Base-by-base conservation (phyloP, 64 coral and sea anemone genomes). In the Cladopsammia gracilis region DNA sequence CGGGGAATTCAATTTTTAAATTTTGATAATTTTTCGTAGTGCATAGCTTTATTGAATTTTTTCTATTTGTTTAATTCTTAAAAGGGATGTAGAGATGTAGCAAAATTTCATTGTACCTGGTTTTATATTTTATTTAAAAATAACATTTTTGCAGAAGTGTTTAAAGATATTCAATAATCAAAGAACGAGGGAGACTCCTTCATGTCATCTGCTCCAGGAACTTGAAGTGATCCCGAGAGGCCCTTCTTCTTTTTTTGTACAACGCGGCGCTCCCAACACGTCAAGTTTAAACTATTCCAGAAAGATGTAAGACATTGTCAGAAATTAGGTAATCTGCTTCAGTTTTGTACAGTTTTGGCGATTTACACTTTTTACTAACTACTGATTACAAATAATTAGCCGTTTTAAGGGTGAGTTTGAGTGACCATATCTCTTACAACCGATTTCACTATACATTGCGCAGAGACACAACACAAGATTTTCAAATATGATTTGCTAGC, bases 151-250 rank as follows among this genome's bases (percentile, higher is more conserved):
- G 25, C 10, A 46, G 42, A 73, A 82, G 12, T 4, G n/a, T 4
- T 34, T 34, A 34, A 24, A 24, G 0, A 24, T 67, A 48, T 2
- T 84, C 47, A 84, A 24, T 84, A 84, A 84, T 84, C 80, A 12
- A 84, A 84, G 45, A 84, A 84, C 2, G 80, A 84, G 16, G 19
- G 44, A 15, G 80, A 84, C 34, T 84, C 80, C 47, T 10, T 84
- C 44, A 68, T 1, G 0, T 84, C 80, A 50, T 64, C 46, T 26
- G 13, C 19, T 3, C 22, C 80, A n/a, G 80, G 61, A 14, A 67
- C 18, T 45, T 64, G 19, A 67, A 49, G 80, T 84, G 60, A 10
- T 2, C 13, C 43, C 7, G 60, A 22, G 20, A 34, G 34, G 34
- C 47, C 10, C 20, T 2, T 3, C 2, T 14, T 43, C 43, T 84